Evolutionary conservation across 2,797 vertebrate genomes (phyloP).

Genomic region (Lagorchestes hirsutus): DNA sequence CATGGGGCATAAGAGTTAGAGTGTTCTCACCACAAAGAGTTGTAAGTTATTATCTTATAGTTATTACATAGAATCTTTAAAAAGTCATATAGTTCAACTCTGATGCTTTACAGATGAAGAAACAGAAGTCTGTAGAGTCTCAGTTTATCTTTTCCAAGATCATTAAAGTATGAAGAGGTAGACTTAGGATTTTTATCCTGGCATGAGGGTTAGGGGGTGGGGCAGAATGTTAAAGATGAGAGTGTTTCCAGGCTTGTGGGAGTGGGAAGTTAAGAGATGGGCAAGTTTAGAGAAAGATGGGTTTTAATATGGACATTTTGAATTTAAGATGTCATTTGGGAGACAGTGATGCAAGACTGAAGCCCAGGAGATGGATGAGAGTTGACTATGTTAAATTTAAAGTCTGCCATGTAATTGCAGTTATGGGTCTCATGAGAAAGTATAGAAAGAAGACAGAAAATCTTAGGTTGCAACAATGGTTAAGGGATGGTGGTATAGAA

Average conservation of each 20-base stretch:
- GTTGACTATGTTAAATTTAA: neutral
- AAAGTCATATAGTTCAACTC: neutral
- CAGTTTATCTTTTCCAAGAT: neutral
- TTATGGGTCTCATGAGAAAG: neutral
- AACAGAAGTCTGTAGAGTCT: neutral
- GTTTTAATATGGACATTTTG: neutral
- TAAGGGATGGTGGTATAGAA: neutral
- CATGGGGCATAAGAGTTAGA: neutral
- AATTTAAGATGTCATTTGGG: neutral
- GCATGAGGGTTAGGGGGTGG: neutral
- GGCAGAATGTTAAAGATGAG: neutral
- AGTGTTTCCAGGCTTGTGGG: neutral
- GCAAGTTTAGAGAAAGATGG: neutral
- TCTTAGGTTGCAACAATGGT: neutral
- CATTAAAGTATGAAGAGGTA: neutral
- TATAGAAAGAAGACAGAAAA: neutral
- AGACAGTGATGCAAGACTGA: neutral
- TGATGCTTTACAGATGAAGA: neutral
- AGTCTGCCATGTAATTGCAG: neutral
- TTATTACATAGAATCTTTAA: neutral
- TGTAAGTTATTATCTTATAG: neutral
- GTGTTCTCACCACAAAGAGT: neutral
- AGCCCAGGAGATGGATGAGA: neutral
- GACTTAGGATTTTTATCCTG: neutral
- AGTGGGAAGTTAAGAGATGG: neutral